Evolutionary conservation across 2,113 vertebrate genomes (phyloP).

Genomic region (Sarotherodon lohbergeri): DNA sequence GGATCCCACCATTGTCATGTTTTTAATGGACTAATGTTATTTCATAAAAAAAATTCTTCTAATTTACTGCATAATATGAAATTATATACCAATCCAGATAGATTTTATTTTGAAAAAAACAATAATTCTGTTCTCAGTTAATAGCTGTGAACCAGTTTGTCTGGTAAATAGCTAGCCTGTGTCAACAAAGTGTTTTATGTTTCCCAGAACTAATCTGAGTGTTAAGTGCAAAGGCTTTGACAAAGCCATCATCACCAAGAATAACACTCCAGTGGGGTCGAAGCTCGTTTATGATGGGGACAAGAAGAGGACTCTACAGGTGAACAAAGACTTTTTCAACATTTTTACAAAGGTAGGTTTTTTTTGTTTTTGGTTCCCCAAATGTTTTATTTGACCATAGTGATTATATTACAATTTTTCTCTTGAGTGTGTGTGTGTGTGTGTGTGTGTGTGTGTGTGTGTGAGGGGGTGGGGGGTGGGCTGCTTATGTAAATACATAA

Average conservation of each 20-base stretch:
- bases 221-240: slow-evolving; percentile 53
- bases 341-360: slow-evolving; percentile 66
- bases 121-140: neutral
- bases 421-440: neutral
- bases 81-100: neutral
- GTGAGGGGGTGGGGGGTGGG: rapidly evolving
- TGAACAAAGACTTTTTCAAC: slow-evolving; percentile 59
- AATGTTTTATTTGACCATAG: neutral
- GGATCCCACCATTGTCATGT: neutral
- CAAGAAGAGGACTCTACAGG: slow-evolving; percentile 46
- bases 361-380: neutral
- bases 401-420: neutral
- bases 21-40: neutral
- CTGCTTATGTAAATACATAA: neutral
- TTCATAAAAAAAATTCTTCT: rapidly evolving
- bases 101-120: neutral
- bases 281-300: slow-evolving; percentile 70
- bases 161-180: neutral
- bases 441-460: too few relatives aligned
- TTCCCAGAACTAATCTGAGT: slow-evolving; percentile 52
- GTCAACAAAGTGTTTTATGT: neutral
- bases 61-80: neutral
- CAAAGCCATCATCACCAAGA: slow-evolving; percentile 66
- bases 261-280: slow-evolving; percentile 66
- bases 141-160: neutral